Conservation (phyloP, 2,113 vertebrate genomes). For the Channa argus region DNA sequence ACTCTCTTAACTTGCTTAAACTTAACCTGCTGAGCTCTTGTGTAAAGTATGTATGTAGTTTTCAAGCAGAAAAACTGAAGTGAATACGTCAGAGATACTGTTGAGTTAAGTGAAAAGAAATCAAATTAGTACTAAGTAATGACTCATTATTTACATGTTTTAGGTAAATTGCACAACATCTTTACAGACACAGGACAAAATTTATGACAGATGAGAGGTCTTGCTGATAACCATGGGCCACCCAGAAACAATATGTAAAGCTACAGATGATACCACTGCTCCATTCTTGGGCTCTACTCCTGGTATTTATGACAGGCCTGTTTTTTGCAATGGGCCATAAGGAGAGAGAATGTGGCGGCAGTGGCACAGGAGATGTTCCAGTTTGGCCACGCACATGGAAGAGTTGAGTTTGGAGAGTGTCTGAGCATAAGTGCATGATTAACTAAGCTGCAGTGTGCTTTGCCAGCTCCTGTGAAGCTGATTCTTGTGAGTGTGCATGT, state of each 20-base stretch:
- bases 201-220: neutral
- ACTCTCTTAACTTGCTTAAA: too few relatives aligned
- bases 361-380: constrained; percentile 58
- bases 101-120: too few relatives aligned
- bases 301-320: constrained; percentile 5
- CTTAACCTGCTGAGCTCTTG: too few relatives aligned
- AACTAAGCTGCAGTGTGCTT: constrained; percentile 57
- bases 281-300: neutral
- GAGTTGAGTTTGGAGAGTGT: constrained; percentile 74
- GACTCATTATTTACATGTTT: constrained; percentile 10
- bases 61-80: neutral
- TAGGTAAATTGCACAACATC: neutral
- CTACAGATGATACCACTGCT: neutral
- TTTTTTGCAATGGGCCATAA: constrained; percentile 13
- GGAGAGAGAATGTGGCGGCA: constrained; percentile 60
- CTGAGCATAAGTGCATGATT: constrained; percentile 70
- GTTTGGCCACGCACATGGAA: constrained; percentile 77
- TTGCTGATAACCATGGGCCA: constrained; percentile 11
- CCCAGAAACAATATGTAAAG: constrained; percentile 5
- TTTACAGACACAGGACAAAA: neutral
- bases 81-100: neutral
- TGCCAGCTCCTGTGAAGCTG: constrained; percentile 47
- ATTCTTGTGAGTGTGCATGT: constrained; percentile 60
- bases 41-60: too few relatives aligned
- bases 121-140: neutral